Percentiles rank a stretch among this genome's conserved stretches.
Conservation (phyloP, 2,888 invertebrate genomes). For the Pardosa pseudoannulata region DNA sequence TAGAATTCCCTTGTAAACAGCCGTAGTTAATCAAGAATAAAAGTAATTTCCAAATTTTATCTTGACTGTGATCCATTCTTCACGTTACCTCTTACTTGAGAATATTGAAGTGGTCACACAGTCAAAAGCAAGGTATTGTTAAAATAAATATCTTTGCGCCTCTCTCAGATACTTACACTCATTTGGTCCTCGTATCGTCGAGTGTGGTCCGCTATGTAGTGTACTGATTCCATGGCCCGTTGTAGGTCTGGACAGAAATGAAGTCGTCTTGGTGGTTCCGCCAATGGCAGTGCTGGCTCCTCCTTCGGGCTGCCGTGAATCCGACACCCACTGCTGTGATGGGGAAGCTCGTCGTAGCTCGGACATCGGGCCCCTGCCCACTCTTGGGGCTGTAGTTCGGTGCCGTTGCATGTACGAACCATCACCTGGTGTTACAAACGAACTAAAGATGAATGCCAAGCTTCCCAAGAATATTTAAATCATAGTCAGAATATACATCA, state of each 20-base stretch:
- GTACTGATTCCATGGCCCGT: constrained; percentile 73
- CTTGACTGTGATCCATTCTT: too few species aligned
- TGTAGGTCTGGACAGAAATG: constrained; percentile 73
- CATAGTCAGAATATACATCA: too few species aligned
- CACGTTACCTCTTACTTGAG: too few species aligned
- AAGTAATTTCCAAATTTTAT: too few species aligned
- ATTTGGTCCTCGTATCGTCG: constrained; percentile 72
- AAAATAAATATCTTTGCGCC: too few species aligned
- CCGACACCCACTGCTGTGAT: constrained; percentile 57
- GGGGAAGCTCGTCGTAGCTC: constrained; percentile 71
- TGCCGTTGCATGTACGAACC: constrained; percentile 78
- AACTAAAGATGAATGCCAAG: too few species aligned
- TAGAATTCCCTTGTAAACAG: too few species aligned
- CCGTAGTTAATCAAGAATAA: too few species aligned
- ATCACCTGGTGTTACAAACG: too few species aligned
- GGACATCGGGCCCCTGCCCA: constrained; percentile 59
- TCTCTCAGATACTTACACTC: constrained; percentile 63
- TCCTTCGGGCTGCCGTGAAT: constrained; percentile 46
- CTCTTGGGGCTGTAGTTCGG: constrained; percentile 76
- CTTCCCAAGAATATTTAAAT: too few species aligned
- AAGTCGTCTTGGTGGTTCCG: constrained; percentile 49
- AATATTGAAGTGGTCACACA: too few species aligned
- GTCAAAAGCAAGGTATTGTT: too few species aligned
- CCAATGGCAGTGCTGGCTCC: background rate
- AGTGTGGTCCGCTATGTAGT: constrained; percentile 74